Percentiles rank a stretch among this genome's conserved stretches.
Evolutionary conservation across 2,888 invertebrate genomes (phyloP).

Genomic region (Ichneumoninae sp.): DNA sequence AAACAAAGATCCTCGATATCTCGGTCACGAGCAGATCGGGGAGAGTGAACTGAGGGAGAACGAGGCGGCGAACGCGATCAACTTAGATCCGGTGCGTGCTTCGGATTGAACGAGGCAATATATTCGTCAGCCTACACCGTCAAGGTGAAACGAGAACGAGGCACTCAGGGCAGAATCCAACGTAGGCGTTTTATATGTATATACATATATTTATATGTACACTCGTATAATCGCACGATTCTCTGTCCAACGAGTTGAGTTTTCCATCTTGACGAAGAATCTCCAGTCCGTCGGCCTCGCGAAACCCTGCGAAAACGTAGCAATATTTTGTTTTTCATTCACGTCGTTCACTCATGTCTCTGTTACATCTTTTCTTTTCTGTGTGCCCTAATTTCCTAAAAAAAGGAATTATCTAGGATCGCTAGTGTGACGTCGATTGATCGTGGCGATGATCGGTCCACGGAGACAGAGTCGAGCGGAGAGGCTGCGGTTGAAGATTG

Average conservation of each 20-base stretch:
- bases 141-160: slow-evolving; percentile 53
- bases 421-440: slow-evolving; percentile 32
- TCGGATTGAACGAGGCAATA: slow-evolving; percentile 41
- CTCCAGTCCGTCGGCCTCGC: slow-evolving; percentile 10
- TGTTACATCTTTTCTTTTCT: slow-evolving; percentile 1
- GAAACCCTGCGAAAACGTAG: slow-evolving; percentile 44
- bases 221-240: slow-evolving; percentile 26
- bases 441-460: slow-evolving; percentile 26
- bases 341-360: not conserved
- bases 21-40: slow-evolving; percentile 34
- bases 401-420: slow-evolving; percentile 3
- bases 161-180: slow-evolving; percentile 45
- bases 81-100: slow-evolving; percentile 22
- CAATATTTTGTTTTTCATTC: slow-evolving; percentile 2
- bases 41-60: slow-evolving; percentile 9
- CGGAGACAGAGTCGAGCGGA: slow-evolving; percentile 28
- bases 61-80: slow-evolving; percentile 24
- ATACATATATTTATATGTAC: not conserved
- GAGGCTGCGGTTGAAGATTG: slow-evolving; percentile 42
- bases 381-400: slow-evolving; percentile 22
- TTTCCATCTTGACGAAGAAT: slow-evolving; percentile 35
- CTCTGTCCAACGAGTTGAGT: slow-evolving; percentile 27
- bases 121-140: slow-evolving; percentile 41
- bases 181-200: slow-evolving; percentile 41
- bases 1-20: slow-evolving; percentile 34